Evolutionary conservation across 2,888 invertebrate species (phyloP), one percentile per base, ranked within the genome.

Genomic region (Xestia sexstrigata): DNA sequence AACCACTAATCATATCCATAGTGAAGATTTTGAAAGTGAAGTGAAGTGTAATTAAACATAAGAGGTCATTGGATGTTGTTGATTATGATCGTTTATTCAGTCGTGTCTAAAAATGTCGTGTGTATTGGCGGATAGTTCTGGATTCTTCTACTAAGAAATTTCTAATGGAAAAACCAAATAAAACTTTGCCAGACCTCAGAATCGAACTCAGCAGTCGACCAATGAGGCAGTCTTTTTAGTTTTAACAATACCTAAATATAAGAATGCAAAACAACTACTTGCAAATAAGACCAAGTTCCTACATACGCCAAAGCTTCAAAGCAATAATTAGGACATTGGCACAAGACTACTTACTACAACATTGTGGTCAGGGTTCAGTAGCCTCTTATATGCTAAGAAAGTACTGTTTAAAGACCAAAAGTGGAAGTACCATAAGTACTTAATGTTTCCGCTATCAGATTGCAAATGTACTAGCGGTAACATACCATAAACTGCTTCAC

Each of bases 11-110:
- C 47, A 66, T 47, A 65, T 77, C 39, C 55, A 55, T 79, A 76
- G 71, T 83, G 20, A 71, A 76, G 39, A 78, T 78, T 35, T 80
- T 78, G 76, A 83, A 86, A 86, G 76, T 74, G 9, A 9, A 30
- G 75, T 30, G 47, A 39, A 67, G 26, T 45, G 20, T 42, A n/a
- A 55, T 67, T 17, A 55, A 66, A 60, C 65, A 23, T 62, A 49
- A 81, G 69, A 81, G 60, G 76, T 85, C 7, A 45, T 39, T 45
- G 23, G 20, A 13, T 69, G 1, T 79, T 20, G 49, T 20, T 35
- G 35, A 35, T 23, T 35, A 17, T 17, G 1, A 23, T 7, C 0
- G 23, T 49, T 39, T n/a, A n/a, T 30, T 42, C n/a, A 26, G n/a
- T 45, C 7, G 23, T n/a, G 8, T 55, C 30, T 47, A 0, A 35